Evolutionary conservation across 1,140 invertebrate genomes (phyloP).

Genomic region (Centruroides sculpturatus): DNA sequence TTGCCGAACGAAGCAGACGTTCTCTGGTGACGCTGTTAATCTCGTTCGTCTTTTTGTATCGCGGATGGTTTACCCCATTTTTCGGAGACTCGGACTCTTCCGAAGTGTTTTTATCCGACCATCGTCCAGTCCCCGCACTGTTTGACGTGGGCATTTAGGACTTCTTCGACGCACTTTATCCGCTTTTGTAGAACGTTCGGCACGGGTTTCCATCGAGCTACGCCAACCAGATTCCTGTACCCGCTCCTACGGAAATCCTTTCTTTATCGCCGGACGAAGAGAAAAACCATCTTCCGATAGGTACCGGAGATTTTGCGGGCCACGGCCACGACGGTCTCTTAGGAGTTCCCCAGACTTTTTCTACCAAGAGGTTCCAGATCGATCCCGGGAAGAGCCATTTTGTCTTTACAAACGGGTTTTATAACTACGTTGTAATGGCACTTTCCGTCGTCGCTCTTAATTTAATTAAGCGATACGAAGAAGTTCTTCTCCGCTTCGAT

Average conservation of each 20-base stretch:
- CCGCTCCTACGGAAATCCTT: constrained; percentile 2
- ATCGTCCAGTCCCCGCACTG: not conserved
- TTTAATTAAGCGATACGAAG: too few species aligned
- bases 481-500: too few species aligned
- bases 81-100: constrained; percentile 12
- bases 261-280: not conserved
- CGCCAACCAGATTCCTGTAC: constrained; percentile 11
- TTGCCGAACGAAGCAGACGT: too few species aligned
- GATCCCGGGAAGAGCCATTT: not conserved
- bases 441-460: not conserved
- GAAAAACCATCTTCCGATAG: constrained; percentile 15
- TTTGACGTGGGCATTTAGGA: not conserved
- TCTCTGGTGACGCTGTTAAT: constrained; percentile 10
- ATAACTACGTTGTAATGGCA: constrained; percentile 3
- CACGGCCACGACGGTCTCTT: constrained; percentile 11
- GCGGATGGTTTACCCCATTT: constrained; percentile 14
- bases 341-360: not conserved
- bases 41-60: constrained; percentile 9
- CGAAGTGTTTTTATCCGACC: constrained; percentile 1
- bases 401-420: constrained; percentile 3
- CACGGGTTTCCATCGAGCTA: constrained; percentile 14
- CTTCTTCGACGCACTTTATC: constrained; percentile 1
- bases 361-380: constrained; percentile 5
- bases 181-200: constrained; percentile 10
- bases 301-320: constrained; percentile 10